phyloP scores from a whole-genome alignment of 2,797 vertebrate genomes.

The Apogon hyalosoma region DNA sequence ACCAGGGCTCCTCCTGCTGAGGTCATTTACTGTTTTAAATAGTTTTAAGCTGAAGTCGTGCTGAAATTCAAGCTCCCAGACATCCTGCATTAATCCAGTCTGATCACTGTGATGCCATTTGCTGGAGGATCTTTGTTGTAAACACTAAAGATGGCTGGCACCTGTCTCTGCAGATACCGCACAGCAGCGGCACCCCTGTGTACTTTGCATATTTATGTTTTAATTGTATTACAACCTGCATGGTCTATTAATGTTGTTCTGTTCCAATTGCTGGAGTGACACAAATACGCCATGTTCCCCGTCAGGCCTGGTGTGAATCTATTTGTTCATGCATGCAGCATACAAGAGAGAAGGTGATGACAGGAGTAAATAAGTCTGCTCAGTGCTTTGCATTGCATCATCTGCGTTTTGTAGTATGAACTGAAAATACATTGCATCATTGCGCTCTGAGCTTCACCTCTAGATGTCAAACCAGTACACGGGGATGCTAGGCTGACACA shows the following conservation, averaged over 20 bases:
- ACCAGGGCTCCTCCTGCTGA: constrained; percentile 68
- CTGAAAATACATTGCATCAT: not conserved
- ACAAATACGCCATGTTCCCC: constrained; percentile 74
- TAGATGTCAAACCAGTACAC: constrained; percentile 12
- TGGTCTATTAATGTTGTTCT: constrained; percentile 82
- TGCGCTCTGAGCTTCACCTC: constrained; percentile 16
- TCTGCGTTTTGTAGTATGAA: constrained; percentile 11
- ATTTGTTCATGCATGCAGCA: constrained; percentile 18
- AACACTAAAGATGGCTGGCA: constrained; percentile 84
- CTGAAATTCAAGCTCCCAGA: constrained; percentile 70
- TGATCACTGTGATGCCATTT: constrained; percentile 75
- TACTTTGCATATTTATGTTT: constrained; percentile 79
- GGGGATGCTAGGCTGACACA: not conserved
- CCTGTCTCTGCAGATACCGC: constrained; percentile 76
- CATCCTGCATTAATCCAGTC: constrained; percentile 75
- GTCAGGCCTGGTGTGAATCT: constrained; percentile 42
- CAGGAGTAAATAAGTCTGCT: not conserved
- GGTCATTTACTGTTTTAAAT: constrained; percentile 74
- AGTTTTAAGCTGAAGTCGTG: constrained; percentile 57
- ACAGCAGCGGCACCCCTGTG: constrained; percentile 44
- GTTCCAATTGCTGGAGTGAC: constrained; percentile 77
- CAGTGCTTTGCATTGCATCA: constrained; percentile 2
- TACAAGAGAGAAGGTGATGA: not conserved
- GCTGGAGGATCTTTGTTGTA: constrained; percentile 74
- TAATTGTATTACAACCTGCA: constrained; percentile 77